Conservation (phyloP, 2,797 vertebrate genomes). For the Peromyscus eremicus region DNA sequence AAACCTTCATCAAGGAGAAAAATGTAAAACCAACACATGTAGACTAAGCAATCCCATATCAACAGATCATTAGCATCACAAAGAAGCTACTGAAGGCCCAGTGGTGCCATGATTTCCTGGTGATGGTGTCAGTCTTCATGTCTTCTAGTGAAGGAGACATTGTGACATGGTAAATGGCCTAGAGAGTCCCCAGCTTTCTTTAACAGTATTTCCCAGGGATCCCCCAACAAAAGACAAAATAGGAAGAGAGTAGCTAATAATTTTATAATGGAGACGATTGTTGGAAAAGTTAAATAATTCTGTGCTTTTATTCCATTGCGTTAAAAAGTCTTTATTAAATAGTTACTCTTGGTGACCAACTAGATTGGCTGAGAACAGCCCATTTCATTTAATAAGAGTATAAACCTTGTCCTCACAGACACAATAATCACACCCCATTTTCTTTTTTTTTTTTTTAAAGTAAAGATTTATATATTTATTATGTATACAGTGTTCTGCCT, state of each 20-base stretch:
- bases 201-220: neutral
- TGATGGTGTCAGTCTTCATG: rapidly evolving
- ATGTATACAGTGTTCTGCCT: too few relatives aligned
- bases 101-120: too few relatives aligned
- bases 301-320: neutral
- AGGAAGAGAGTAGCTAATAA: neutral
- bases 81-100: slow-evolving; percentile 25
- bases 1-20: neutral
- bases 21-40: neutral
- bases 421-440: neutral
- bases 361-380: neutral
- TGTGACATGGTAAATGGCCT: neutral
- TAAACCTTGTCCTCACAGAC: neutral
- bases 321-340: neutral
- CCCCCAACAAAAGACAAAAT: neutral
- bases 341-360: neutral
- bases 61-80: slow-evolving; percentile 62
- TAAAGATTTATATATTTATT: too few relatives aligned
- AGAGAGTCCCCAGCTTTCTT: neutral
- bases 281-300: slow-evolving; percentile 48
- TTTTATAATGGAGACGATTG: neutral
- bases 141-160: neutral
- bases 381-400: neutral
- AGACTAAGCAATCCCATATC: slow-evolving; percentile 35
- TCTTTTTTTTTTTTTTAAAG: too few relatives aligned